Conservation (phyloP, 2,797 vertebrate species). For the Echiichthys vipera region DNA sequence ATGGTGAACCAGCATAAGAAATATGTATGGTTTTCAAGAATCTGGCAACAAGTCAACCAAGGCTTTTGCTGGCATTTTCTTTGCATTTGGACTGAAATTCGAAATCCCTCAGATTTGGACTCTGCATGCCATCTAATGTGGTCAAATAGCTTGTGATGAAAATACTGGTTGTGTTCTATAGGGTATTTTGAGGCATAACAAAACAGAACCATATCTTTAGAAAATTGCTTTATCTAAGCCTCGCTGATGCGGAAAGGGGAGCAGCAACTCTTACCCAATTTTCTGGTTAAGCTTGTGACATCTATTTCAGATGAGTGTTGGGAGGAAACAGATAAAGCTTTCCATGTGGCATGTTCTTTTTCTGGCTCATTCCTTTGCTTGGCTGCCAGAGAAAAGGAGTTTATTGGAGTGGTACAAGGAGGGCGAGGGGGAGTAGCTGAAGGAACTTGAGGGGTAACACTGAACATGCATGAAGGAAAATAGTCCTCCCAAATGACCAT, state of each 20-base stretch:
- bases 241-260: constrained; percentile 40
- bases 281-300: constrained; percentile 61
- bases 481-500: constrained; percentile 62
- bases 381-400: constrained; percentile 57
- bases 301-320: constrained; percentile 58
- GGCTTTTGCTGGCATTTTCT: constrained; percentile 43
- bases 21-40: constrained; percentile 48
- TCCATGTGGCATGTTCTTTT: constrained; percentile 68
- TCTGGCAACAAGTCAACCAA: constrained; percentile 40
- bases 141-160: constrained; percentile 31
- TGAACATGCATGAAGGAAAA: constrained; percentile 73
- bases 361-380: constrained; percentile 52
- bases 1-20: constrained; percentile 42
- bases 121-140: constrained; percentile 37
- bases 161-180: constrained; percentile 39
- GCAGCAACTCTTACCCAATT: constrained; percentile 41
- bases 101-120: constrained; percentile 37
- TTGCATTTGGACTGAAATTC: constrained; percentile 47
- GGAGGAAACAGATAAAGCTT: constrained; percentile 68
- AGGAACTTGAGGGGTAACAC: constrained; percentile 39
- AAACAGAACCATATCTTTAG: constrained; percentile 35
- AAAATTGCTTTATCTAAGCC: constrained; percentile 21
- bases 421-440: constrained; percentile 40
- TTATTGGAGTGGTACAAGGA: constrained; percentile 61
- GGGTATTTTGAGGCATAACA: constrained; percentile 22